phyloP scores from a whole-genome alignment of 2,888 invertebrate genomes.

The Aporophyla lueneburgensis region DNA sequence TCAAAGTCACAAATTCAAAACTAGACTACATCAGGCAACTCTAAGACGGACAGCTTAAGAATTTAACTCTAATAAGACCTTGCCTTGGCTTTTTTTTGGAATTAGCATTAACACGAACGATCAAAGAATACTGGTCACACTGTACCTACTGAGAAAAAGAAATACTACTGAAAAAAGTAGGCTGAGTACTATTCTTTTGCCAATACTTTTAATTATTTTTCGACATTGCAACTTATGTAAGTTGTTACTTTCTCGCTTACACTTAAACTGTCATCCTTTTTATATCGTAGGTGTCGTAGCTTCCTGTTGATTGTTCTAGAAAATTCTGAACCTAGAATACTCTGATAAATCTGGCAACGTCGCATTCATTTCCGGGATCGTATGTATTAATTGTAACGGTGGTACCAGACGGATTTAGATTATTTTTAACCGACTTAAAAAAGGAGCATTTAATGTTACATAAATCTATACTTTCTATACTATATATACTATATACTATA shows the following conservation, averaged over 20 bases:
- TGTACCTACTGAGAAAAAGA: neutral
- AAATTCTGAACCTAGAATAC: neutral
- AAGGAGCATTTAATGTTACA: too few species aligned
- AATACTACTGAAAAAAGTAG: neutral
- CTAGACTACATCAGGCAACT: neutral
- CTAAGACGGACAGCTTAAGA: neutral
- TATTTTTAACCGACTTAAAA: neutral
- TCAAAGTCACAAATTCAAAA: neutral
- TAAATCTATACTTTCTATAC: too few species aligned
- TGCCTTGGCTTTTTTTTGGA: too few species aligned
- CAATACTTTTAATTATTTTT: neutral
- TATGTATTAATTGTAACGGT: neutral
- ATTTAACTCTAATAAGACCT: neutral
- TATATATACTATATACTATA: too few species aligned
- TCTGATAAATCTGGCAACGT: constrained; percentile 5
- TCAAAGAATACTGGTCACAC: neutral
- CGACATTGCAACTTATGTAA: neutral
- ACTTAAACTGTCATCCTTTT: neutral
- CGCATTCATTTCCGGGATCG: constrained; percentile 4
- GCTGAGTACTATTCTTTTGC: neutral
- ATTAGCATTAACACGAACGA: neutral
- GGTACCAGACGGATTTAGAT: neutral
- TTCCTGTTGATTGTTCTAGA: neutral
- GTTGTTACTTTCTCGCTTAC: constrained; percentile 4
- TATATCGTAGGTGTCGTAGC: neutral